These are phyloP conservation scores for Nomia melanderi DNA, from an alignment of 1,140 invertebrate species.

Conservation along the genomic window DNA sequence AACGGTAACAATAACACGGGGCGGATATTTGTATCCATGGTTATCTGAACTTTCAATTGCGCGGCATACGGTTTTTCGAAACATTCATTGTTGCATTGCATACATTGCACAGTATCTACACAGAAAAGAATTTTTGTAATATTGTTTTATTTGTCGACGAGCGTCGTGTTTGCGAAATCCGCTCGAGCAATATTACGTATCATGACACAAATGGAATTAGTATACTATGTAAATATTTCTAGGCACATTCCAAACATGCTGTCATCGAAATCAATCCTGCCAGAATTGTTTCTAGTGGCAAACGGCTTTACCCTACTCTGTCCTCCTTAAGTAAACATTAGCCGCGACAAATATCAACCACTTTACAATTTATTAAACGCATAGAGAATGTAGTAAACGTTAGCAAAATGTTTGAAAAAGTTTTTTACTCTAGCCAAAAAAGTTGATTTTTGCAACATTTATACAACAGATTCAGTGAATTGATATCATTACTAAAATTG, in stretches of 20 bases:
- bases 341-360: too few relatives aligned
- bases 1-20: too few relatives aligned
- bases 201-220: neutral
- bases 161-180: neutral
- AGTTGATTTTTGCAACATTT: too few relatives aligned
- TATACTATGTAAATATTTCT: neutral
- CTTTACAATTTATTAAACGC: too few relatives aligned
- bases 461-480: too few relatives aligned
- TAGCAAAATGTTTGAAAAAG: too few relatives aligned
- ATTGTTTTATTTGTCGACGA: neutral
- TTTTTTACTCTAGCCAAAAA: too few relatives aligned
- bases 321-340: neutral
- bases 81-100: neutral
- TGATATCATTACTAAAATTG: too few relatives aligned
- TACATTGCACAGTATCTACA: too few relatives aligned
- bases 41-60: neutral
- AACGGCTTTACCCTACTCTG: neutral
- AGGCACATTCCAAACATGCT: neutral
- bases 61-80: constrained; percentile 11
- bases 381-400: too few relatives aligned
- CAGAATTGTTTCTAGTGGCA: neutral
- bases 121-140: neutral
- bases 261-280: neutral
- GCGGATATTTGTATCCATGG: neutral
- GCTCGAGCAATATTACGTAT: too few relatives aligned